These are phyloP conservation scores for Holothuria glaberrima DNA, from an alignment of 35 echinoderm and acorn worm genomes.

Conservation along the genomic window DNA sequence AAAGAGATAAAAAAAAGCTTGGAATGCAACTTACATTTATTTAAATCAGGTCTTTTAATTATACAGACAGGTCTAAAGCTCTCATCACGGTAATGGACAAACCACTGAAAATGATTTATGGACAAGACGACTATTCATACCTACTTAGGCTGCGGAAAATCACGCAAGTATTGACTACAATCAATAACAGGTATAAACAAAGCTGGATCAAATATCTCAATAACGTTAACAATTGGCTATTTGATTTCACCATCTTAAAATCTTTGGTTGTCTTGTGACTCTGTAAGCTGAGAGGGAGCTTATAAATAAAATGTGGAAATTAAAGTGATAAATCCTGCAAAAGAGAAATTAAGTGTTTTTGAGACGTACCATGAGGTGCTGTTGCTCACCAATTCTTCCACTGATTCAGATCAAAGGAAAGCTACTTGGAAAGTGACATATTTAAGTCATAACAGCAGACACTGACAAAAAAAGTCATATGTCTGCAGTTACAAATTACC, in stretches of 20 bases:
- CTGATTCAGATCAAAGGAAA: slow-evolving; percentile 46
- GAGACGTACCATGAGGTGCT: background rate
- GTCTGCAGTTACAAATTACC: slow-evolving; percentile 21
- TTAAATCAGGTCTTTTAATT: slow-evolving; percentile 40
- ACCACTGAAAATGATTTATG: background rate
- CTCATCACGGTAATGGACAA: slow-evolving; percentile 18
- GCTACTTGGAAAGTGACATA: slow-evolving; percentile 2
- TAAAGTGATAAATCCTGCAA: slow-evolving; percentile 32
- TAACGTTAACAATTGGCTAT: slow-evolving; percentile 55
- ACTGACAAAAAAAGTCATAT: slow-evolving; percentile 5
- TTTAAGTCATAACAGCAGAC: slow-evolving; percentile 48
- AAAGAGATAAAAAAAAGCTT: too few species aligned
- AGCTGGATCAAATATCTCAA: slow-evolving; percentile 50
- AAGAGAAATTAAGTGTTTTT: slow-evolving; percentile 37
- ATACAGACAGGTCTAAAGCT: slow-evolving; percentile 10
- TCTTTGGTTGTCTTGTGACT: background rate
- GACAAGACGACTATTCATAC: background rate
- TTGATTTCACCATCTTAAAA: slow-evolving; percentile 50
- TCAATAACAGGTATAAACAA: slow-evolving; percentile 58
- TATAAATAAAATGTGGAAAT: slow-evolving; percentile 52
- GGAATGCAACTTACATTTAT: too few species aligned
- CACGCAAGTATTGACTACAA: slow-evolving; percentile 15
- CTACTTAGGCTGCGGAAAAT: slow-evolving; percentile 28
- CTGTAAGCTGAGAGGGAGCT: slow-evolving; percentile 30
- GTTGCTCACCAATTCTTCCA: background rate